Evolutionary conservation across 2,888 invertebrate genomes (phyloP).

Genomic region (Lutraria lutraria): DNA sequence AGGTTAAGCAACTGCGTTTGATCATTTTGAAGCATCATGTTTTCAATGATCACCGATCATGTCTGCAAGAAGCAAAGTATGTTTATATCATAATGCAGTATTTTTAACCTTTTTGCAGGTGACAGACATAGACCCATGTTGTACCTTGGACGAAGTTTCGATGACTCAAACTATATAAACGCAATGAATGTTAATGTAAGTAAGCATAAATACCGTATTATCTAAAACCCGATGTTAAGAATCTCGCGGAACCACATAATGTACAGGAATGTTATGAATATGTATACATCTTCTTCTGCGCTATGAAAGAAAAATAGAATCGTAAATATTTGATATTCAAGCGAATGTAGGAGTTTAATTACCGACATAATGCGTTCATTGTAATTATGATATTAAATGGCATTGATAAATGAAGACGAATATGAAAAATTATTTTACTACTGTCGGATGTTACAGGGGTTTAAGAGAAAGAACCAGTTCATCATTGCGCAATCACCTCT

Average conservation of each 20-base stretch:
- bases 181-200: conserved; percentile 15
- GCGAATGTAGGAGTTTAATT: not conserved
- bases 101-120: not conserved
- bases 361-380: not conserved
- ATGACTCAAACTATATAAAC: conserved; percentile 1
- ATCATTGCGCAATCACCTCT: conserved; percentile 29
- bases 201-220: not conserved
- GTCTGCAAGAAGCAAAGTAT: not conserved
- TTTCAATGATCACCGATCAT: not conserved
- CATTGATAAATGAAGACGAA: not conserved
- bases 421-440: not conserved
- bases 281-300: not conserved
- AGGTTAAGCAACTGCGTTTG: too few species aligned
- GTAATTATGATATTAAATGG: not conserved
- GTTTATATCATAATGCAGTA: not conserved
- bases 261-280: not conserved
- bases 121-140: not conserved
- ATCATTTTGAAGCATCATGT: not conserved
- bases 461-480: conserved; percentile 1
- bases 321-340: not conserved
- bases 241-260: not conserved
- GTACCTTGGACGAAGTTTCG: not conserved
- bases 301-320: not conserved
- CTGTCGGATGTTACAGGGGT: not conserved
- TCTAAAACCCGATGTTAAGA: not conserved